Conservation (phyloP, 1,140 invertebrate genomes). For the Lepidurus packardi region DNA sequence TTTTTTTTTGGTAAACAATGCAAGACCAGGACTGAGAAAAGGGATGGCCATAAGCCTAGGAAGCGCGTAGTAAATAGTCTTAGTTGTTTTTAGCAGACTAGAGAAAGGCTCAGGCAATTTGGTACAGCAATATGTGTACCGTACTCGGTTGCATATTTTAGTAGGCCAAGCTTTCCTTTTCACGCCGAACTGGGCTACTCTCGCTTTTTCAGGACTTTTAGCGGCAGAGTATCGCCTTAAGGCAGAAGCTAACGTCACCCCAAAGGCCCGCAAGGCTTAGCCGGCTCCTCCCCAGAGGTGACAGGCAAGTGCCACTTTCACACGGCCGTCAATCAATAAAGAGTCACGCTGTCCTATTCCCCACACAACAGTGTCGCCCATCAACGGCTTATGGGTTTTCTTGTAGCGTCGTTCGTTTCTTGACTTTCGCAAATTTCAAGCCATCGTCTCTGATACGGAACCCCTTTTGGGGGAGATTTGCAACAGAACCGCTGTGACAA, state of each 20-base stretch:
- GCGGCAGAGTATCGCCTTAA: not conserved
- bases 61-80: no score
- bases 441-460: not conserved
- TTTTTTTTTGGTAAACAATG: no score
- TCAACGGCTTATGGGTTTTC: not conserved
- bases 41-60: no score
- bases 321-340: slow-evolving; percentile 18
- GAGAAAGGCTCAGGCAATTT: not conserved
- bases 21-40: no score
- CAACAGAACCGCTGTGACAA: not conserved
- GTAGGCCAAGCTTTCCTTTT: not conserved
- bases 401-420: not conserved
- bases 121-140: not conserved
- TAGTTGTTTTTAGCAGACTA: not conserved
- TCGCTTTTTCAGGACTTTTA: not conserved
- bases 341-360: not conserved
- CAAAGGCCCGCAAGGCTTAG: not conserved
- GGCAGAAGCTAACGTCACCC: slow-evolving; percentile 6
- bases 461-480: not conserved
- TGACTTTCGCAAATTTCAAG: not conserved
- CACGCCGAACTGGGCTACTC: not conserved
- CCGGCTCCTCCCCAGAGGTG: slow-evolving; percentile 7
- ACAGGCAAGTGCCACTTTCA: slow-evolving; percentile 17
- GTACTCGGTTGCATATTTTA: not conserved
- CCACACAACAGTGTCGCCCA: slow-evolving; percentile 1